Percentiles rank a stretch among this genome's conserved stretches.
These are phyloP conservation scores for Catostylus mosaicus DNA, from an alignment of 30 jellyfish, hydroid and myxozoan species.

Conservation along the genomic window DNA sequence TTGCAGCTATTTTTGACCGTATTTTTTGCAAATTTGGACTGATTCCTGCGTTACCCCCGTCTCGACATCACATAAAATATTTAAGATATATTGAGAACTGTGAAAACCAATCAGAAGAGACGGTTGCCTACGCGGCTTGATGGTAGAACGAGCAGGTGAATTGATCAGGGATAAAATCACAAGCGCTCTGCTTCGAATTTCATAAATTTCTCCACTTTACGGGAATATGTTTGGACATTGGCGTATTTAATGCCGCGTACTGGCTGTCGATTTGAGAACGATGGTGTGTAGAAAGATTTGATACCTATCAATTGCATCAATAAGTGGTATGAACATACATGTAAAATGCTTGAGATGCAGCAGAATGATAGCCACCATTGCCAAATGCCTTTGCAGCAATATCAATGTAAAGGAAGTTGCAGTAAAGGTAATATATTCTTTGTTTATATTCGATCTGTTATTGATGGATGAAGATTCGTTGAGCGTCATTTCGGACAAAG, in stretches of 20 bases:
- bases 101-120: slow-evolving; percentile 46
- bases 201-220: background rate
- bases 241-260: background rate
- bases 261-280: background rate
- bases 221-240: background rate
- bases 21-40: background rate
- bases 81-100: slow-evolving; percentile 10
- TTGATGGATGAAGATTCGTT: background rate
- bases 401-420: slow-evolving; percentile 36
- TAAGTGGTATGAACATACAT: background rate
- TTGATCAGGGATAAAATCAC: slow-evolving; percentile 16
- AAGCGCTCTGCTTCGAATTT: background rate
- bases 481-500: background rate
- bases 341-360: slow-evolving; percentile 63
- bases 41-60: slow-evolving; percentile 14
- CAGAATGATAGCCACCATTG: slow-evolving; percentile 39
- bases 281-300: background rate
- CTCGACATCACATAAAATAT: slow-evolving; percentile 26
- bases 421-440: background rate
- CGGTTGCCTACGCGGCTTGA: slow-evolving; percentile 27
- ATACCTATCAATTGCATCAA: background rate
- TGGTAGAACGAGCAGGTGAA: slow-evolving; percentile 56
- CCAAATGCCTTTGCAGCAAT: slow-evolving; percentile 50
- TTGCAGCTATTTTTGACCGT: background rate
- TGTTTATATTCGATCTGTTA: background rate